Evolutionary conservation across 2,113 vertebrate genomes (phyloP), one percentile per base, ranked within the genome.

Genomic region (Synodontis membranacea): DNA sequence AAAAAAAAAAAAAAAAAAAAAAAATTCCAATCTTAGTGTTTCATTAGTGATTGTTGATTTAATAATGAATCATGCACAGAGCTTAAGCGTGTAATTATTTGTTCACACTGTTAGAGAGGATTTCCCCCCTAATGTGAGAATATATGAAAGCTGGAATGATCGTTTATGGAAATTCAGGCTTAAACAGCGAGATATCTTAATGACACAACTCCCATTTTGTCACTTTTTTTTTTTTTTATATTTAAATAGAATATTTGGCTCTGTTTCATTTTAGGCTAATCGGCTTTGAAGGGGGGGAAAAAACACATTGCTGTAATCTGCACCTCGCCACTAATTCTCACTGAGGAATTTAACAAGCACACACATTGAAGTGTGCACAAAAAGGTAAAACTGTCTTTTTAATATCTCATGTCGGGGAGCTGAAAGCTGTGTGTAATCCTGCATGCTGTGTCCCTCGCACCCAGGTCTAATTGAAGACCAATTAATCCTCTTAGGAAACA

Each of bases 361-460:
- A 68, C 15, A 68, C 62, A 37, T 1, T 90, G 88, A 88, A 89
- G 86, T 91, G 90, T 39, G 19, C 88, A 68, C 62, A 90, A 80
- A 93, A 93, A 94, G 94, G 93, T 94, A 93, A 90, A 89, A 92
- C 88, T 93, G 92, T 91, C 72, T 82, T 84, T 89, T 93, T 92
- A 89, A 92, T 79, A 93, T 94, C 93, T 93, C 93, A 92, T 91
- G 93, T 93, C 91, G 91, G 78, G 90, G 70, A 68, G 88, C 87
- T 89, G 88, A 93, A 94, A 94, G 90, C 91, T 88, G 79, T 89
- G 88, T 94, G 93, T 94, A 95, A 94, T 94, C 93, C 93, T 89
- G 86, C 88, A 89, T 91, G 91, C 92, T 88, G 81, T 82, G 66
- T 89, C 88, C 86, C 86, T 93, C 86, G 91, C 90, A 89, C 89